These are phyloP conservation scores for Muscicapa striata DNA, from an alignment of 2,797 vertebrate genomes.

Conservation along the genomic window DNA sequence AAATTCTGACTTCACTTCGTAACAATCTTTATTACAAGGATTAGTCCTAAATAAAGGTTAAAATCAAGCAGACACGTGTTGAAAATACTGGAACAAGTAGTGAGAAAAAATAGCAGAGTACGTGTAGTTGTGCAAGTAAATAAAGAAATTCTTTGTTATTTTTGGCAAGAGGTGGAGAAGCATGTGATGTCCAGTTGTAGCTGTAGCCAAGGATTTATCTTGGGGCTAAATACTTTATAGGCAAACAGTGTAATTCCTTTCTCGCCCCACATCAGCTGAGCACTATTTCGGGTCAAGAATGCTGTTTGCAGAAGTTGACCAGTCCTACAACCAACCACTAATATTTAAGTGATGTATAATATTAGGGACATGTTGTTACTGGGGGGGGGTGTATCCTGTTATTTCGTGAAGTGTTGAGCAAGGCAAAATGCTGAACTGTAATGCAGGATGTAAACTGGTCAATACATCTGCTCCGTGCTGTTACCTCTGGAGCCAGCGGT, in stretches of 20 bases:
- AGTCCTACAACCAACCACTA: background rate
- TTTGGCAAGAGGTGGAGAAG: constrained; percentile 33
- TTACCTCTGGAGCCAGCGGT: background rate
- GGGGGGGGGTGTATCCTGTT: background rate
- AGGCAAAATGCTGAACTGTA: background rate
- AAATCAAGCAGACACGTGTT: background rate
- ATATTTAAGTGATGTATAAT: background rate
- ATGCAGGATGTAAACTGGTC: background rate
- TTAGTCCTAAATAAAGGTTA: background rate
- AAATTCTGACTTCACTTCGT: background rate
- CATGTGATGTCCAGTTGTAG: constrained; percentile 12
- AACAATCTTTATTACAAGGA: background rate
- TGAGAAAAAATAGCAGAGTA: constrained; percentile 29
- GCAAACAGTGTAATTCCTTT: constrained; percentile 25
- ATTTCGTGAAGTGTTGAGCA: background rate
- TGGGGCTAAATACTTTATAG: background rate
- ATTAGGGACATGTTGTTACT: background rate
- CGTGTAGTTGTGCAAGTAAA: constrained; percentile 31
- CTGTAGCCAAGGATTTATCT: constrained; percentile 36
- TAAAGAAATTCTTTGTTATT: constrained; percentile 44
- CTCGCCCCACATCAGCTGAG: background rate
- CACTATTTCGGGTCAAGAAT: constrained; percentile 40
- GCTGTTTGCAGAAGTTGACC: background rate
- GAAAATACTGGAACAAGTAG: constrained; percentile 7
- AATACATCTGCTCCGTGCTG: fast-evolving